Evolutionary conservation across 2,113 vertebrate species (phyloP).

Genomic region (Epinephelus lanceolatus): DNA sequence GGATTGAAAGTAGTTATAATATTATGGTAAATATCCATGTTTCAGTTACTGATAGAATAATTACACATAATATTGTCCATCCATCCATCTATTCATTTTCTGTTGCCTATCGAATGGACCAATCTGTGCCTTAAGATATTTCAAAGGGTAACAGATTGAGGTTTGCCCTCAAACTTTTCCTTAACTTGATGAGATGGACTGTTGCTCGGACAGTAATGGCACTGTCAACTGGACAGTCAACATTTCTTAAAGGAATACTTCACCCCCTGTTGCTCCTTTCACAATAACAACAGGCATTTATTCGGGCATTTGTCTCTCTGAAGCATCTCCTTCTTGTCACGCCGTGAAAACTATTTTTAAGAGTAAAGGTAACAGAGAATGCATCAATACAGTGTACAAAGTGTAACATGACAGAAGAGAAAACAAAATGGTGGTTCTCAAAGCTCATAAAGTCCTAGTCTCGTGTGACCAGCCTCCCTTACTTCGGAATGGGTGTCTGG

Average conservation of each 20-base stretch:
- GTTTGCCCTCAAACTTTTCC: background rate
- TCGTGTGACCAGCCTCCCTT: no score
- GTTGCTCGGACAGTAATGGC: background rate
- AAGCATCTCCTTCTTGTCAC: no score
- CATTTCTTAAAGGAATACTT: background rate
- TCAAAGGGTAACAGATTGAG: background rate
- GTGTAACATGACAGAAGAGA: no score
- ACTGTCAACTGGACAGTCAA: background rate
- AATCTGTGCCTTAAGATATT: background rate
- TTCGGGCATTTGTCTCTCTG: no score
- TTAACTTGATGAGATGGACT: background rate
- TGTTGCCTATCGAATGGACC: background rate
- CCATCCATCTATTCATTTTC: background rate
- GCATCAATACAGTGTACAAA: no score
- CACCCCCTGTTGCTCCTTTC: no score
- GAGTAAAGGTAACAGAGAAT: no score
- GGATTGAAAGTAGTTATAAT: constrained; percentile 16
- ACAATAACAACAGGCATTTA: no score
- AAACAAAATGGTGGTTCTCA: no score
- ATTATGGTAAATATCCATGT: background rate
- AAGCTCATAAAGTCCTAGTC: no score
- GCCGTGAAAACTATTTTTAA: no score
- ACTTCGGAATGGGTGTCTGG: no score
- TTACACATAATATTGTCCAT: background rate
- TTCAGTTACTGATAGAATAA: background rate